These are phyloP conservation scores for Prunella fulvescens DNA, from an alignment of 2,113 vertebrate species.

Conservation along the genomic window DNA sequence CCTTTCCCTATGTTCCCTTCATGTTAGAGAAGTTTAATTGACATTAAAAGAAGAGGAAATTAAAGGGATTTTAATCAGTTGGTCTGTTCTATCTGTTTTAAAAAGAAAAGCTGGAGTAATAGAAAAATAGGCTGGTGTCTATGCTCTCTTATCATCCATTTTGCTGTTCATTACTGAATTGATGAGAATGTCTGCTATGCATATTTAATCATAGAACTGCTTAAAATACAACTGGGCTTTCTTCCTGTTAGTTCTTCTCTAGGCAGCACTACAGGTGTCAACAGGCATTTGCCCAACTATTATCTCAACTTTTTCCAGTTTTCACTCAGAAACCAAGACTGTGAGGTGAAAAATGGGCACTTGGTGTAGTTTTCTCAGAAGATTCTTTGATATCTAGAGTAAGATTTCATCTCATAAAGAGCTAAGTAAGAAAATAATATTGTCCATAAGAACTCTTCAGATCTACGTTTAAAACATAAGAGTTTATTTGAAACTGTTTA, in stretches of 20 bases:
- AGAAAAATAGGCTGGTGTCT: constrained; percentile 50
- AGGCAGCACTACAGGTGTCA: neutral
- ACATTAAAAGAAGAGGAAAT: constrained; percentile 55
- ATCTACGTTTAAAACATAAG: neutral
- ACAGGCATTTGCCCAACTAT: neutral
- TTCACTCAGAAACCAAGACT: neutral
- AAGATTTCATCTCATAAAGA: neutral
- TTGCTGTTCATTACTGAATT: constrained; percentile 37
- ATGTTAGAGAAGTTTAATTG: constrained; percentile 64
- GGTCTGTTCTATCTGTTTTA: constrained; percentile 45
- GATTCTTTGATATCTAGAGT: neutral
- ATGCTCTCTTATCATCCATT: constrained; percentile 25
- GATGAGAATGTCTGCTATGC: constrained; percentile 44
- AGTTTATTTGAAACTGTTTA: neutral
- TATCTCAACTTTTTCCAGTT: neutral
- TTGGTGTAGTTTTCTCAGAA: neutral
- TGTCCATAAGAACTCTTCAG: neutral
- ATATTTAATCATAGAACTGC: constrained; percentile 36
- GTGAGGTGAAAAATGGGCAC: neutral
- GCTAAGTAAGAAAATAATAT: neutral
- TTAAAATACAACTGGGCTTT: neutral
- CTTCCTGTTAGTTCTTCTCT: neutral
- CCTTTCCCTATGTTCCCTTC: constrained; percentile 40
- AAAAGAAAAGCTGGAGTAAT: constrained; percentile 37
- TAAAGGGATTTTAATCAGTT: constrained; percentile 64